Conservation (phyloP, 1,140 invertebrate species). For the Telenomus remus region DNA sequence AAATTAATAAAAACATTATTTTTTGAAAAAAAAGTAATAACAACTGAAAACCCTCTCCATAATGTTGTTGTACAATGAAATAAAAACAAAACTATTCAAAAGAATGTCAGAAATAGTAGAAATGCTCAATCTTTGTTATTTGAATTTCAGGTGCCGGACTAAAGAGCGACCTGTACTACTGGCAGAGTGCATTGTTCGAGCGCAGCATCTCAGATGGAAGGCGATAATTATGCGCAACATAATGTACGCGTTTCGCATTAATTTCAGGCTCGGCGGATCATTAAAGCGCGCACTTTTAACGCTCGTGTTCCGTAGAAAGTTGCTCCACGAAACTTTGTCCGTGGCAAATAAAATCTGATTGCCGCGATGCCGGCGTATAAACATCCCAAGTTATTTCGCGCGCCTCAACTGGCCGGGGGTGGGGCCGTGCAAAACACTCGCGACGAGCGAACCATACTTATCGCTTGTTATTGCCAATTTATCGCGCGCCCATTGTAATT, state of each 20-base stretch:
- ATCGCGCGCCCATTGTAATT: constrained; percentile 4
- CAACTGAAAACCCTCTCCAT: no score
- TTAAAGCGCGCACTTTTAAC: constrained; percentile 31
- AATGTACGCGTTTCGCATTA: constrained; percentile 30
- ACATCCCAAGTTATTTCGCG: no score
- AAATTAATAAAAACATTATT: no score
- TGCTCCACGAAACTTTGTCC: not conserved
- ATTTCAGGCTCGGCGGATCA: constrained; percentile 27
- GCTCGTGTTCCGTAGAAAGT: constrained; percentile 38
- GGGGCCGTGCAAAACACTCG: not conserved
- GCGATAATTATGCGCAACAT: constrained; percentile 27
- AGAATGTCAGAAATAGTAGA: not conserved
- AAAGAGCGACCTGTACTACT: constrained; percentile 42
- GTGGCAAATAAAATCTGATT: no score
- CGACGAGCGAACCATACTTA: constrained; percentile 3
- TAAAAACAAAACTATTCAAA: constrained; percentile 1
- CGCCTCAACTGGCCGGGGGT: not conserved
- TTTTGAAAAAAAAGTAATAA: no score
- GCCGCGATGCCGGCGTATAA: no score
- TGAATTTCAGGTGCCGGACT: no score
- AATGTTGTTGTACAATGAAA: no score
- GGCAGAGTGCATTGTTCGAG: constrained; percentile 43
- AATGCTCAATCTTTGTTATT: constrained; percentile 27
- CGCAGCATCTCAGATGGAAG: not conserved
- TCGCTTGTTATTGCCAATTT: constrained; percentile 9